Evolutionary conservation across 2,113 vertebrate genomes (phyloP), one percentile per base, ranked within the genome.

Genomic region (Arizona elegans): DNA sequence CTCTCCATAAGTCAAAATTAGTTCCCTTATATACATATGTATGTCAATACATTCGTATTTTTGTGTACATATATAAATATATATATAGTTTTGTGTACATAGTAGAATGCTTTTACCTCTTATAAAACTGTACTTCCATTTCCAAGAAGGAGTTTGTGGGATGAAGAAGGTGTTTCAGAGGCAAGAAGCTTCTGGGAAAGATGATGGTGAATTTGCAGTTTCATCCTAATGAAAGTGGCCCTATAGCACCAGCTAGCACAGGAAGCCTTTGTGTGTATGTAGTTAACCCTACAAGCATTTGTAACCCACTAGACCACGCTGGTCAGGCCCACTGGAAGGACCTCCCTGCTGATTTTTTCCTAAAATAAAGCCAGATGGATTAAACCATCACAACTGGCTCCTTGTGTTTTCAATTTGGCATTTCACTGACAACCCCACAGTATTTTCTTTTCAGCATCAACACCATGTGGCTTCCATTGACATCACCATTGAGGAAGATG

Each of bases 51-150:
- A 94, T 92, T 85, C 47, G 58, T 92, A 92, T 90, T 54, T 86
- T 59, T 43, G 29, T 93, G 86, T 93, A 87, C 91, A 87, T 92
- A 92, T 90, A 56, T 86, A 85, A 29, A 52, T 91, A 62, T 92
- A 89, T 91, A 90, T 92, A 47, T 91, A 53, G 92, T 86, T 93
- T 91, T 89, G 52, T 98, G 97, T 98, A 97, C 90, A 97, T 96
- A 98, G 90, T 95, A 94, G 93, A 92, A 91, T 9, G 13, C 88
- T 96, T 94, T 93, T 95, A 92, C 94, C 50, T 26, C 23, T 95
- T 95, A 94, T 17, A 33, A 90, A 94, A 94, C 75, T 97, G 90
- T 96, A 92, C 94, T 96, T 96, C 93, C 91, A 94, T 8, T 89
- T 92, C 93, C 94, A 90, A 92, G 43, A 93, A 13, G 88, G 94